Evolutionary conservation across 92 coral and sea anemone species (phyloP).

Genomic region (Bergia puertoricense): DNA sequence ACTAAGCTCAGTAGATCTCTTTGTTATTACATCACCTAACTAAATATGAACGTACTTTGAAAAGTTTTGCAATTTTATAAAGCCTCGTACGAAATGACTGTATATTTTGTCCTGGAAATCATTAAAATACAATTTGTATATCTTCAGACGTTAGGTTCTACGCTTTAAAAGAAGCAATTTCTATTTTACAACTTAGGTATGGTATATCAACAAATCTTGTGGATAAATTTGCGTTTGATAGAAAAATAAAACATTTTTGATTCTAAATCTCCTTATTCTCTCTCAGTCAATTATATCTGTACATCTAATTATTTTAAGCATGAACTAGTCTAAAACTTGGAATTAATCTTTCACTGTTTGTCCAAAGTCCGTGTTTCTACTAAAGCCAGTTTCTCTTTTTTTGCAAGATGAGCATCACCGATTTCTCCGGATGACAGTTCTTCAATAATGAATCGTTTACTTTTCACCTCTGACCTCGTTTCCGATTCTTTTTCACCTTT

Average conservation of each 20-base stretch:
- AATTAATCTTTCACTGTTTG: not conserved
- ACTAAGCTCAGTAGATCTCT: not conserved
- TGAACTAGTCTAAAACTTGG: not conserved
- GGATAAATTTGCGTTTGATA: slow-evolving; percentile 9
- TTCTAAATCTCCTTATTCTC: not conserved
- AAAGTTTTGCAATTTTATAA: not conserved
- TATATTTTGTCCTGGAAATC: not conserved
- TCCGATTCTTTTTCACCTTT: slow-evolving; percentile 8
- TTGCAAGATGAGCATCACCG: not conserved
- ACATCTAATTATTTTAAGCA: slow-evolving; percentile 7
- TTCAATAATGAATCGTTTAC: slow-evolving; percentile 32
- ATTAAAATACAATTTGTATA: slow-evolving; percentile 3
- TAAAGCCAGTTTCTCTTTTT: slow-evolving; percentile 4
- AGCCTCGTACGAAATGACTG: slow-evolving; percentile 13
- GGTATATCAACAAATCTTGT: slow-evolving; percentile 14
- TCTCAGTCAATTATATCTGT: slow-evolving; percentile 22
- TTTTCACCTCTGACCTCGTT: not conserved
- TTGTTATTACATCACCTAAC: not conserved
- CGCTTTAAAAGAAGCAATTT: slow-evolving; percentile 16
- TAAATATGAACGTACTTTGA: not conserved
- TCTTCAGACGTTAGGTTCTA: not conserved
- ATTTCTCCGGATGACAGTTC: not conserved
- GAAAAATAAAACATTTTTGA: slow-evolving; percentile 19
- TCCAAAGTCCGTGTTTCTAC: slow-evolving; percentile 1
- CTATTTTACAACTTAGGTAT: slow-evolving; percentile 10